phyloP scores from a whole-genome alignment of 2,113 vertebrate species.

The Antennarius striatus region DNA sequence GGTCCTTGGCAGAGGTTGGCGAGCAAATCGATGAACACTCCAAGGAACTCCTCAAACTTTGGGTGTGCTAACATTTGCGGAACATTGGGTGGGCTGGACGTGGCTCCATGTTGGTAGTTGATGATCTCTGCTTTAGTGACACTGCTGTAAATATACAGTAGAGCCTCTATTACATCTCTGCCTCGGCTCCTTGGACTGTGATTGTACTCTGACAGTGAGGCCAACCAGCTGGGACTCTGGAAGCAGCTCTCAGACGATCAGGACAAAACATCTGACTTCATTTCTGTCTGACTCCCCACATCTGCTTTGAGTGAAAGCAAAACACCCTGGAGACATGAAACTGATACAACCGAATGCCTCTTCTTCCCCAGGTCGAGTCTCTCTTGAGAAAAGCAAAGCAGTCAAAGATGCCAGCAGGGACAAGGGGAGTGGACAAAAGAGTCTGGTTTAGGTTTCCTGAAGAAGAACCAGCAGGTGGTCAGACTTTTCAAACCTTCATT shows the following conservation, averaged over 20 bases:
- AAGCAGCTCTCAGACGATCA: constrained; percentile 3
- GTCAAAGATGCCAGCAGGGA: constrained; percentile 39
- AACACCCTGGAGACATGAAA: constrained; percentile 4
- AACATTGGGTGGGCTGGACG: too few species aligned
- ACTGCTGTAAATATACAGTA: too few species aligned
- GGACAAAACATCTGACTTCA: constrained; percentile 35
- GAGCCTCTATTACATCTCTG: too few species aligned
- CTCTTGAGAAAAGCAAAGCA: constrained; percentile 24
- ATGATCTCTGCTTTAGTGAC: too few species aligned
- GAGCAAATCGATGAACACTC: too few species aligned
- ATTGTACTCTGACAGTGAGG: constrained; percentile 9
- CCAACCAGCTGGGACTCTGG: constrained; percentile 29
- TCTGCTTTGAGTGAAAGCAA: constrained; percentile 39
- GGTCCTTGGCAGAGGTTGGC: too few species aligned
- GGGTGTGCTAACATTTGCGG: too few species aligned
- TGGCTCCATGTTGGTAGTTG: too few species aligned
- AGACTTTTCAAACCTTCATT: too few species aligned
- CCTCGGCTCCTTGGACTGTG: background rate
- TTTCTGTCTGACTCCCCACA: constrained; percentile 18
- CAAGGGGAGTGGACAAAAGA: constrained; percentile 33
- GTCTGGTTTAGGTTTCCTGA: constrained; percentile 36
- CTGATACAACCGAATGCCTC: constrained; percentile 15
- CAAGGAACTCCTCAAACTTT: too few species aligned
- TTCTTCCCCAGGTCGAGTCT: background rate
- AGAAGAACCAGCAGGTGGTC: background rate